Base-by-base conservation (phyloP, 2,113 vertebrate species). In the Proteles cristata region DNA sequence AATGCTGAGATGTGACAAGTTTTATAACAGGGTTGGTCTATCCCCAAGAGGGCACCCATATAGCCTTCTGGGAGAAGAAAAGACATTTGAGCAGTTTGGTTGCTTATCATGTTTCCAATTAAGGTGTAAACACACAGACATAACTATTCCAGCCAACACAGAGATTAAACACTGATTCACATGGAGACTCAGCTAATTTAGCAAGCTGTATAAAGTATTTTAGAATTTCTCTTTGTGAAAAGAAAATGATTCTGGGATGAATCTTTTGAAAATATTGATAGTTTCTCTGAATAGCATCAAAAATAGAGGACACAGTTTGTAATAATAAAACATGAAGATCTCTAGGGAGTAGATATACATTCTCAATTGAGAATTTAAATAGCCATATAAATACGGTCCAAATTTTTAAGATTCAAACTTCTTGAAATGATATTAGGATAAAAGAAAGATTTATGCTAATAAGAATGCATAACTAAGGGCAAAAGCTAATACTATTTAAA, bases 401-500 rank as follows among this genome's bases (percentile, higher is more conserved):
- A 48, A 82, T 58, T 93, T 93, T 93, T 71, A 95, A 94, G 80
- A 95, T 65, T 83, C 80, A 93, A 61, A 92, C 39, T 87, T 93
- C 93, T 84, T 96, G 48, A 89, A 93, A 87, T 79, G 26, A 85
- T 79, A 73, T 19, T 73, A 73, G 87, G 66, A 89, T 85, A 80
- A 94, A 97, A 76, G 73, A 89, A 92, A 10, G 16, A 84, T 33
- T 95, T 85, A 83, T 89, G 48, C 39, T 96, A 92, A 82, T 93
- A 94, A 90, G 53, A 94, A 96, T 48, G 45, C 16, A 92, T 71
- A 94, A 58, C 25, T 84, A 81, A 97, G 84, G 89, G 86, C 58
- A 93, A 81, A 97, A 71, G 87, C 74, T 93, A 90, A 93, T 94
- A 55, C 50, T 94, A 88, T 90, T 92, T 89, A 96, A 93, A 93